Conservation (phyloP, 2,113 vertebrate genomes). For the western clawed frog (Xenopus tropicalis) region UCB_Xtro_10.0 CM004445.2:147552001-147552500, state of each 20-base stretch:
- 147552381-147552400: conserved; percentile 38
- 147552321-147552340: conserved; percentile 38
- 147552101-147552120: neutral
- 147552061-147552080: neutral
- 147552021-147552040: neutral
- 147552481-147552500: conserved; percentile 39
- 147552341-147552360: conserved; percentile 45
- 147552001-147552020: neutral
- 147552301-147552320: neutral
- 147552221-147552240: conserved; percentile 37
- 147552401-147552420: conserved; percentile 37
- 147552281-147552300: neutral
- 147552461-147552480: conserved; percentile 38
- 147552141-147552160: too few species aligned
- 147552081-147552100: neutral
- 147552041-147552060: neutral
- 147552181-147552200: neutral
- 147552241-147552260: too few species aligned
- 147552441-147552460: conserved; percentile 39
- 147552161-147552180: neutral
- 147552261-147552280: too few species aligned
- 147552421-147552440: conserved; percentile 44
- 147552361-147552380: conserved; percentile 43
- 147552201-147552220: conserved; percentile 34
- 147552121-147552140: neutral